A percentile compares a stretch with the other conserved stretches of the same genome.
These are phyloP conservation scores for Xiphorhynchus elegans DNA, from an alignment of 2,113 vertebrate species.

Conservation along the genomic window DNA sequence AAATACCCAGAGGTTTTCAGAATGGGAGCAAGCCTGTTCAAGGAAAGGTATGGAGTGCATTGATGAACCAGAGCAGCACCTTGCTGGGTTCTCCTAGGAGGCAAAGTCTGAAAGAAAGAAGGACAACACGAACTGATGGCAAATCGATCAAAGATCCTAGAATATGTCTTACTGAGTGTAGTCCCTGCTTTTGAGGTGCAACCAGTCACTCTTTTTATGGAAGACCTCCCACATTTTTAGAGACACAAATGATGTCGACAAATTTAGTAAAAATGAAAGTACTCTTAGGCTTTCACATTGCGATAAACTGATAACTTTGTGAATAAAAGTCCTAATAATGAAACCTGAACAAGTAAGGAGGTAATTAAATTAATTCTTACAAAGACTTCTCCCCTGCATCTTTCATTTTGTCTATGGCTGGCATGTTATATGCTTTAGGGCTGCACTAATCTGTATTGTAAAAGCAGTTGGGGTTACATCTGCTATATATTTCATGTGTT, in stretches of 20 bases:
- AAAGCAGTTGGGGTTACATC: neutral
- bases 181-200: neutral
- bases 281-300: neutral
- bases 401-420: neutral
- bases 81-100: neutral
- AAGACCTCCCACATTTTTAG: neutral
- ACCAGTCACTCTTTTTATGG: neutral
- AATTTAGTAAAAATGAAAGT: neutral
- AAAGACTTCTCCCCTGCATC: neutral
- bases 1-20: neutral
- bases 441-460: too few species aligned
- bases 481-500: neutral
- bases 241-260: neutral
- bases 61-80: rapidly evolving
- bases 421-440: neutral
- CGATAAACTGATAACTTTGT: neutral
- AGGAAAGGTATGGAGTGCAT: neutral
- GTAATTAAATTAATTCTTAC: neutral
- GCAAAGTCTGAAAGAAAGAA: neutral
- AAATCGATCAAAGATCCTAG: neutral
- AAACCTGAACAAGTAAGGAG: neutral
- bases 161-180: neutral
- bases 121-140: neutral
- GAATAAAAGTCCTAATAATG: neutral
- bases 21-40: rapidly evolving